phyloP scores from a whole-genome alignment of 1,140 invertebrate genomes.

The Drosophila hydei region DNA sequence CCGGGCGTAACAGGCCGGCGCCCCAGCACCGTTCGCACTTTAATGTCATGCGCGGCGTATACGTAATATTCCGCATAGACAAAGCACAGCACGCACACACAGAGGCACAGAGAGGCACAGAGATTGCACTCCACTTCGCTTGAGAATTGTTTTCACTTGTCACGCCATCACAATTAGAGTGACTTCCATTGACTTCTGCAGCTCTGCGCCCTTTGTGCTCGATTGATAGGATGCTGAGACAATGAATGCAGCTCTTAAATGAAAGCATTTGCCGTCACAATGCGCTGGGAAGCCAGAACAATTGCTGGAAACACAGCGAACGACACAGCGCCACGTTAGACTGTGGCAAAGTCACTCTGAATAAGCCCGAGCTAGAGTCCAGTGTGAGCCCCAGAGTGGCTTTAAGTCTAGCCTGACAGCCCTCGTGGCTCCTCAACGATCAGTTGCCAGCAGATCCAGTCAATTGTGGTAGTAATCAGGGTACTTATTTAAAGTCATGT shows the following conservation, averaged over 20 bases:
- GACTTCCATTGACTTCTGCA: constrained; percentile 2
- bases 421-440: constrained; percentile 5
- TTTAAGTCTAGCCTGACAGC: no score
- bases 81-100: neutral
- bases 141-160: constrained; percentile 19
- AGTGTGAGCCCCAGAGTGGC: no score
- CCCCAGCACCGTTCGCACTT: constrained; percentile 45
- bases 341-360: no score
- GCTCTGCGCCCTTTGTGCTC: neutral
- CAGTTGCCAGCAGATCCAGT: constrained; percentile 20
- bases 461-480: constrained; percentile 39
- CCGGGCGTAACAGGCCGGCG: constrained; percentile 48
- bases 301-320: no score
- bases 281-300: neutral
- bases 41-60: constrained; percentile 45
- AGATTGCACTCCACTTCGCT: constrained; percentile 2
- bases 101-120: constrained; percentile 1
- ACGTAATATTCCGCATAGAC: constrained; percentile 52
- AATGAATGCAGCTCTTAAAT: neutral
- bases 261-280: neutral
- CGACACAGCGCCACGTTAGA: no score
- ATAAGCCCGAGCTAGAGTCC: no score
- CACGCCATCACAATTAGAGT: constrained; percentile 20
- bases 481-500: constrained; percentile 37
- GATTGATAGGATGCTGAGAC: constrained; percentile 1